Percentiles rank a stretch among this genome's conserved stretches.
These are phyloP conservation scores for Peribatodes rhomboidaria DNA, from an alignment of 2,888 invertebrate species.

Conservation along the genomic window DNA sequence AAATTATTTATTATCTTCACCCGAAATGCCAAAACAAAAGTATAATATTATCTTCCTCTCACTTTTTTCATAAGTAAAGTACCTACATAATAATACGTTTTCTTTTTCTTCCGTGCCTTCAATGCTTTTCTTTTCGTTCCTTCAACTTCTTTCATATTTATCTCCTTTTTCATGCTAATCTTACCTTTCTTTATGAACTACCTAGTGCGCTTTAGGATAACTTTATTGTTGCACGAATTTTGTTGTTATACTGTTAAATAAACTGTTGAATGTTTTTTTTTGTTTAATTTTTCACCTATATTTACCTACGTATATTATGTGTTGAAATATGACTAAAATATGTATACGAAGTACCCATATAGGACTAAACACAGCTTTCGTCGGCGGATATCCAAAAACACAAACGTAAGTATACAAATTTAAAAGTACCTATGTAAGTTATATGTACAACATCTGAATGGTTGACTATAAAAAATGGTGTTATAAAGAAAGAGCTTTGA, in stretches of 20 bases:
- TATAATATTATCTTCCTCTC: background rate
- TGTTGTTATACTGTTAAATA: constrained; percentile 56
- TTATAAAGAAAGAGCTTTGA: constrained; percentile 28
- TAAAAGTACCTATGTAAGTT: too few species aligned
- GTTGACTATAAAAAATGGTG: background rate
- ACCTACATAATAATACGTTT: background rate
- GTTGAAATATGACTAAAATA: background rate
- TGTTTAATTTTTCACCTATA: constrained; percentile 48
- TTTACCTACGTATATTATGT: background rate
- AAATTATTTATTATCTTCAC: too few species aligned
- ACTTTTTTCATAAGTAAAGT: background rate
- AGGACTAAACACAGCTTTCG: background rate
- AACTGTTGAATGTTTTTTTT: constrained; percentile 55
- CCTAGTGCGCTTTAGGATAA: constrained; percentile 69
- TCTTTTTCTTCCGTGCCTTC: background rate
- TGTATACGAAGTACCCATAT: background rate
- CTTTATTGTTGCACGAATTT: constrained; percentile 56
- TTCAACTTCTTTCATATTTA: constrained; percentile 22
- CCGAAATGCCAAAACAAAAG: too few species aligned
- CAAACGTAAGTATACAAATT: too few species aligned
- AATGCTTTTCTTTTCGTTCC: constrained; percentile 14
- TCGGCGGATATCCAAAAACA: too few species aligned
- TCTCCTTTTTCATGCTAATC: background rate
- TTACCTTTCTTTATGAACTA: constrained; percentile 49
- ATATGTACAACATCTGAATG: background rate